Conservation (phyloP, 1,140 invertebrate species). For the Drosophila mojavensis region DNA sequence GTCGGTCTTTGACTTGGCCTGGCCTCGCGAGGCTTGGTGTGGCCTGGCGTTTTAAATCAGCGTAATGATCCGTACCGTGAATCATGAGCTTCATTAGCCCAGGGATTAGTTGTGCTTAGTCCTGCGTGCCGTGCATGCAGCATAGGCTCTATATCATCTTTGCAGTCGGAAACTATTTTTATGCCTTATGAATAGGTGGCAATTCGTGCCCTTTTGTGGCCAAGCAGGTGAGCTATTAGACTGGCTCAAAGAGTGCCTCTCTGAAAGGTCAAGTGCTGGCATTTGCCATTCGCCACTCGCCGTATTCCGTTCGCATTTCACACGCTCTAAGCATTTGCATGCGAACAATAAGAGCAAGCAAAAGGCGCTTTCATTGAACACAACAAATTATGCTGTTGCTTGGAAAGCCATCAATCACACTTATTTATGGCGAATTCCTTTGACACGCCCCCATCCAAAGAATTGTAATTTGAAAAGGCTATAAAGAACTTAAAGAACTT, state of each 20-base stretch:
- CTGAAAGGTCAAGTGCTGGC: conserved; percentile 34
- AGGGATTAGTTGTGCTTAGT: conserved; percentile 44
- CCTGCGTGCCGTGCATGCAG: conserved; percentile 21
- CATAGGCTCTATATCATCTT: not conserved
- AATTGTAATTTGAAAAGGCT: conserved; percentile 2
- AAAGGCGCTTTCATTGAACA: conserved; percentile 13
- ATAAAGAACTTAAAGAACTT: conserved; percentile 23
- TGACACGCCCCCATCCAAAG: conserved; percentile 15
- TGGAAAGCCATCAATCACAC: conserved; percentile 31
- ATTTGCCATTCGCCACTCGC: conserved; percentile 7
- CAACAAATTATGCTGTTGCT: conserved; percentile 12
- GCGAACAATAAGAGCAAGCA: conserved; percentile 12
- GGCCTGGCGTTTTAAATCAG: conserved; percentile 36
- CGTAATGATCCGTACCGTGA: conserved; percentile 29
- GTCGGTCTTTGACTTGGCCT: conserved; percentile 59
- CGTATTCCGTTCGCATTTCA: conserved; percentile 7
- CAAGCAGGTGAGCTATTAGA: not conserved
- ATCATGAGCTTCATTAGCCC: conserved; percentile 48
- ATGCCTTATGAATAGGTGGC: conserved; percentile 30
- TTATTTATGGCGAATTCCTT: conserved; percentile 28
- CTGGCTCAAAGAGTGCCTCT: conserved; percentile 7
- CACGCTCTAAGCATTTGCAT: conserved; percentile 28
- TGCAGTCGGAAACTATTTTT: conserved; percentile 17
- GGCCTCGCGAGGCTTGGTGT: conserved; percentile 39
- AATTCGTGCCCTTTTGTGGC: conserved; percentile 21